A percentile compares a stretch with the other conserved stretches of the same genome.
Evolutionary conservation across 2,113 vertebrate genomes (phyloP).

Genomic region (Psilopogon haemacephalus): DNA sequence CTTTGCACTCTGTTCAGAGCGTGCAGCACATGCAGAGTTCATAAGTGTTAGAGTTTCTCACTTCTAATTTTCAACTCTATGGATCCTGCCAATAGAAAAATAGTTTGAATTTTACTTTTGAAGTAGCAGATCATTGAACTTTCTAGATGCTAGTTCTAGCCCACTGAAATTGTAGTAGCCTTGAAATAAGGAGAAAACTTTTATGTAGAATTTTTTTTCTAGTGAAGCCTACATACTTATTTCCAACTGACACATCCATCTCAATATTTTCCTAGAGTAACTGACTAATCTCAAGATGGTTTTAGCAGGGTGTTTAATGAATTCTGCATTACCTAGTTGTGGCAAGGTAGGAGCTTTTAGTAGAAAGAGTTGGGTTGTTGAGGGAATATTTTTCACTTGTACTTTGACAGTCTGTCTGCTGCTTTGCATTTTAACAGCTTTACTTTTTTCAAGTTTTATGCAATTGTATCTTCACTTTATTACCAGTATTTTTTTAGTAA

Average conservation of each 20-base stretch:
- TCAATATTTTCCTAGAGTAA: neutral
- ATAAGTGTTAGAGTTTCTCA: neutral
- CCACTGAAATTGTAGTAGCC: neutral
- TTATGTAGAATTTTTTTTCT: neutral
- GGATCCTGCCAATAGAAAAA: conserved; percentile 1
- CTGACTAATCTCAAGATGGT: neutral
- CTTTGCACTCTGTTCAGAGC: neutral
- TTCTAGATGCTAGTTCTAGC: neutral
- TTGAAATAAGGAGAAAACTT: conserved; percentile 20
- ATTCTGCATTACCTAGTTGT: neutral
- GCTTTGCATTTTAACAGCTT: neutral
- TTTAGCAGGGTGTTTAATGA: neutral
- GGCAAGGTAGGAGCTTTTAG: neutral
- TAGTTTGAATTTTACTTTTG: conserved; percentile 11
- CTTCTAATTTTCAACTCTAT: conserved; percentile 12
- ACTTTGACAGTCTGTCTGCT: neutral
- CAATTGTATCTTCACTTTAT: neutral
- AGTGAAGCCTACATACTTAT: neutral
- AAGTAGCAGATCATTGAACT: neutral
- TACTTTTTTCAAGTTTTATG: neutral
- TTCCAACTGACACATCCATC: neutral
- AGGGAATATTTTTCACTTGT: neutral
- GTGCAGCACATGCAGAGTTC: neutral
- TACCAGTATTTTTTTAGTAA: neutral
- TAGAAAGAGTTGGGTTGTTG: neutral